Evolutionary conservation across 2,797 vertebrate species (phyloP).

Genomic region (Leptodactylus fallax): DNA sequence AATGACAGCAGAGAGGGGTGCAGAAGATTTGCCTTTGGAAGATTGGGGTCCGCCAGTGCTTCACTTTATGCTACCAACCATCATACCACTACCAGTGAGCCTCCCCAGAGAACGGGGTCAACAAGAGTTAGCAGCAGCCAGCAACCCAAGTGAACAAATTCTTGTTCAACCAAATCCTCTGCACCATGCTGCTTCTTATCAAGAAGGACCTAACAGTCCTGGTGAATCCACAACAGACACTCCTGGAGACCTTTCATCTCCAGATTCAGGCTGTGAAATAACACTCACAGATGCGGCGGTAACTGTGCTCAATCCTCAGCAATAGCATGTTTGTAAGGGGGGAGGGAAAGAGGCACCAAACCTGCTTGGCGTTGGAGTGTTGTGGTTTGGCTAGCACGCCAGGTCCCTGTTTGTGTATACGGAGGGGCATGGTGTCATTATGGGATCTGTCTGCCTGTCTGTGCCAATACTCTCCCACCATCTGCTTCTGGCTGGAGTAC

Average conservation of each 20-base stretch:
- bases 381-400: slow-evolving; percentile 64
- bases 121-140: slow-evolving; percentile 30
- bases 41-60: slow-evolving; percentile 52
- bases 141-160: slow-evolving; percentile 31
- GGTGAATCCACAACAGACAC: slow-evolving; percentile 51
- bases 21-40: slow-evolving; percentile 38
- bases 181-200: slow-evolving; percentile 68
- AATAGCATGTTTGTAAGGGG: slow-evolving; percentile 56
- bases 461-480: slow-evolving; percentile 67
- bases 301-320: slow-evolving; percentile 69
- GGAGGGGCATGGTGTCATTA: slow-evolving; percentile 53
- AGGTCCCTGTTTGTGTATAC: slow-evolving; percentile 33
- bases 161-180: slow-evolving; percentile 62
- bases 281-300: slow-evolving; percentile 78
- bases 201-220: slow-evolving; percentile 37
- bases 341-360: slow-evolving; percentile 26
- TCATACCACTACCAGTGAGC: slow-evolving; percentile 52
- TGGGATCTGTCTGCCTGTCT: slow-evolving; percentile 60
- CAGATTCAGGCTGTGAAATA: slow-evolving; percentile 78
- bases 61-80: slow-evolving; percentile 58
- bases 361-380: slow-evolving; percentile 43
- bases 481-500: slow-evolving; percentile 68
- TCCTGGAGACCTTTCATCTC: slow-evolving; percentile 68
- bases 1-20: slow-evolving; percentile 16
- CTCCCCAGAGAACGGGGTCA: slow-evolving; percentile 29